phyloP scores from a whole-genome alignment of 2,888 invertebrate species.

The Camponotus fellah region DNA sequence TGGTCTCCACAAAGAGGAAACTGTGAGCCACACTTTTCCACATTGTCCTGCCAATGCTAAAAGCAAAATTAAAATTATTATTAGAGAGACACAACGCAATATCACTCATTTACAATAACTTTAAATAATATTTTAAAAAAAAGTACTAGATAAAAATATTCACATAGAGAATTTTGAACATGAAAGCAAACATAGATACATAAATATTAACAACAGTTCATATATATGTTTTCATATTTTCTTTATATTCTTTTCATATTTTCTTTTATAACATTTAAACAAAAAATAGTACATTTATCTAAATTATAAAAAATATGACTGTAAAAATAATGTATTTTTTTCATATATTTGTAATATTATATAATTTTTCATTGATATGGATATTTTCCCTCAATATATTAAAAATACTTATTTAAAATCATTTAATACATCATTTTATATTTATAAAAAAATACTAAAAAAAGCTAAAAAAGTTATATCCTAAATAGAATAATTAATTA shows the following conservation, averaged over 20 bases:
- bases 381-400: no score
- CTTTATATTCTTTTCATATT: constrained; percentile 2
- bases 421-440: neutral
- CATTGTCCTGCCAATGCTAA: constrained; percentile 81
- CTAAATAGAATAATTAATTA: no score
- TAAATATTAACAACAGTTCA: neutral
- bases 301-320: neutral
- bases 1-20: constrained; percentile 86
- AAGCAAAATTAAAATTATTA: constrained; percentile 38
- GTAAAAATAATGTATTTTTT: constrained; percentile 13
- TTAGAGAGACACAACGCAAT: neutral
- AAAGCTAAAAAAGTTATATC: neutral
- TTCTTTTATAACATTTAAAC: neutral
- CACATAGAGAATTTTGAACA: neutral
- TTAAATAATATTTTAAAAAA: neutral
- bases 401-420: no score
- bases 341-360: neutral
- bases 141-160: neutral
- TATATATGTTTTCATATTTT: neutral
- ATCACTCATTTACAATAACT: neutral
- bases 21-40: constrained; percentile 87
- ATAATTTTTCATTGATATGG: neutral
- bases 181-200: neutral
- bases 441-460: neutral
- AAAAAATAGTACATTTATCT: neutral